phyloP scores from a whole-genome alignment of 2,113 vertebrate genomes.

The Antechinus flavipes region DNA sequence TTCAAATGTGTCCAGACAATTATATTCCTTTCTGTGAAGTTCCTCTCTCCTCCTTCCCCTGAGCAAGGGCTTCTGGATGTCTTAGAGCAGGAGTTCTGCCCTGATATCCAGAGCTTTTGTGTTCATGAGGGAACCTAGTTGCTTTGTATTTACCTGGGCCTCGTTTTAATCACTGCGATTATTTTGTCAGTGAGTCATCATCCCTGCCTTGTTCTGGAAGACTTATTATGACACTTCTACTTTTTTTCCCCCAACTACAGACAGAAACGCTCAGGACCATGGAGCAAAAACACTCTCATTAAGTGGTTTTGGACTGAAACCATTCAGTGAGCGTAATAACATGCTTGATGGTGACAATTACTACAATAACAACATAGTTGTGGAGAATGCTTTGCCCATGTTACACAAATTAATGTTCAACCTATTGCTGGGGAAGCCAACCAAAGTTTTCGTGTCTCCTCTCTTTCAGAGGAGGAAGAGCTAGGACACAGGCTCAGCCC shows the following conservation, averaged over 20 bases:
- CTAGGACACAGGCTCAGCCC: neutral
- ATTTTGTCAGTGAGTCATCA: neutral
- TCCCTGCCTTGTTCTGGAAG: neutral
- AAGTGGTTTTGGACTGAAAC: neutral
- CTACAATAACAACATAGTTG: neutral
- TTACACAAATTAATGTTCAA: neutral
- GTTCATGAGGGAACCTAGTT: neutral
- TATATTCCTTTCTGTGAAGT: neutral
- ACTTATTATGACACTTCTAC: neutral
- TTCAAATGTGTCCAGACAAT: neutral
- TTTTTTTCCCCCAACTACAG: neutral
- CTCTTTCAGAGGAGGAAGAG: neutral
- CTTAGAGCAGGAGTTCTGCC: neutral
- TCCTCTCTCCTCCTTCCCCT: neutral
- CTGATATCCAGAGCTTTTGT: neutral
- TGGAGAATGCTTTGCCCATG: neutral
- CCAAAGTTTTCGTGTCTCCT: neutral
- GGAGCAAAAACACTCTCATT: neutral
- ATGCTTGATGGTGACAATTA: neutral
- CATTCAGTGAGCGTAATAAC: neutral
- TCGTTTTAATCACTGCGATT: constrained; percentile 21
- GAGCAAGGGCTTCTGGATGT: neutral
- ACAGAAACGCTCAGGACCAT: neutral
- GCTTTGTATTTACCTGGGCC: constrained; percentile 10
- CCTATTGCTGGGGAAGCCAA: neutral